Base-by-base conservation (phyloP, 2,888 invertebrate species). In the Synanthedon andrenaeformis region DNA sequence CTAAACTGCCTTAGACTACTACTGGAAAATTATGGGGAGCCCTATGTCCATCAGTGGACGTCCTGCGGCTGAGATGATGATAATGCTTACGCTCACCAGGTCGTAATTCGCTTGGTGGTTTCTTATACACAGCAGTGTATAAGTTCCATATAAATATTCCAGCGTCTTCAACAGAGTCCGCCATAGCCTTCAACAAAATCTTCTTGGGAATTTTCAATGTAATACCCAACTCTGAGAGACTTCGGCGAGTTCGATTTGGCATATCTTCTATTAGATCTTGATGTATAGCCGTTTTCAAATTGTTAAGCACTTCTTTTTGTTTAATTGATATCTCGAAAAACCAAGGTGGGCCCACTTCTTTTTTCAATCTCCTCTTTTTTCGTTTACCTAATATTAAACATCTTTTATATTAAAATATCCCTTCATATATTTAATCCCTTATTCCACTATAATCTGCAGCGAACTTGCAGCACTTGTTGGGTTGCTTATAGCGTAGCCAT, bases 71-170 rank as follows among this genome's bases (percentile, higher is more conserved):
- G 23, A 23, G 23, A 23, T 5, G 23, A 23, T 23, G 23, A 23
- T 23, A 5, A 23, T 23, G 23, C 23, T 23, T 23, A 23, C 0
- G 14, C 45, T 45, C 14, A 45, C 81, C 64, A 55, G 62, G 55
- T 57, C 67, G 67, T 53, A 77, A 60, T 58, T 74, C 69, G 59
- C 69, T 80, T 0, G 87, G 86, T 10, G 80, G 60, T 49, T 55
- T 64, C 55, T 81, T 79, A 62, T 80, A 86, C 55, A 77, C 56
- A 8, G 68, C 65, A 13, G 69, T 67, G 54, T 82, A 87, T 0
- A 88, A 67, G 60, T 74, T 73, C 84, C 86, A 86, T 54, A 88
- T 74, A 62, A 88, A 88, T n/a, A 83, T 63, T 1, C 84, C 85
- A 1, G 86, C 74, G 49, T 87, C 84, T 52, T 74, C 72, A 11